Conservation (phyloP, 2,113 vertebrate genomes). For the Micromys minutus region DNA sequence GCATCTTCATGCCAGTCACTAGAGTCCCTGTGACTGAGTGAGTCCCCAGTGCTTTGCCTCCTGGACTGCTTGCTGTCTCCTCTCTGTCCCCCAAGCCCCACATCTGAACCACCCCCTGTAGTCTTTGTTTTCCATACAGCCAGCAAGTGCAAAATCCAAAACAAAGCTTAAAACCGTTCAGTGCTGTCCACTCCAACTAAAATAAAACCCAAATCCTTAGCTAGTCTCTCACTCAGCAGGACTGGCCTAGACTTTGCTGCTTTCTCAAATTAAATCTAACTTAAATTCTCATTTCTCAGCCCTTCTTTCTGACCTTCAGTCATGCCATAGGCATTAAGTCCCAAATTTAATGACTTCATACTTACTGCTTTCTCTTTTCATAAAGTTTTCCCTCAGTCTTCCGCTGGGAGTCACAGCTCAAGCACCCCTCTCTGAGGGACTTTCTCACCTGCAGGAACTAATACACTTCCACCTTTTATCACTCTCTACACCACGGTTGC, state of each 20-base stretch:
- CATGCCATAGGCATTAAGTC: background rate
- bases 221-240: background rate
- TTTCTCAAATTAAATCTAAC: background rate
- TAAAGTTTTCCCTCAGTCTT: background rate
- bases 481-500: background rate
- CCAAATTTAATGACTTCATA: background rate
- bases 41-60: background rate
- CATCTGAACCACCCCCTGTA: background rate
- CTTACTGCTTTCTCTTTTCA: background rate
- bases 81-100: background rate
- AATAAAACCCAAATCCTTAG: background rate
- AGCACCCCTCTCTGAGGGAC: background rate
- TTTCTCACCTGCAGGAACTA: background rate
- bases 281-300: background rate
- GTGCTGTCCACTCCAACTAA: background rate
- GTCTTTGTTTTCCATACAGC: background rate
- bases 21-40: accelerated
- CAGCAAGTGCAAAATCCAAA: background rate
- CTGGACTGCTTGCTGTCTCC: background rate
- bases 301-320: background rate
- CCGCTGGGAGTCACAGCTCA: background rate
- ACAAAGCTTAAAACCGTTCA: background rate
- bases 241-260: background rate
- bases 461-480: background rate
- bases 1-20: background rate